These are phyloP conservation scores for Proales similis DNA, from an alignment of 1,140 invertebrate genomes.

Conservation along the genomic window DNA sequence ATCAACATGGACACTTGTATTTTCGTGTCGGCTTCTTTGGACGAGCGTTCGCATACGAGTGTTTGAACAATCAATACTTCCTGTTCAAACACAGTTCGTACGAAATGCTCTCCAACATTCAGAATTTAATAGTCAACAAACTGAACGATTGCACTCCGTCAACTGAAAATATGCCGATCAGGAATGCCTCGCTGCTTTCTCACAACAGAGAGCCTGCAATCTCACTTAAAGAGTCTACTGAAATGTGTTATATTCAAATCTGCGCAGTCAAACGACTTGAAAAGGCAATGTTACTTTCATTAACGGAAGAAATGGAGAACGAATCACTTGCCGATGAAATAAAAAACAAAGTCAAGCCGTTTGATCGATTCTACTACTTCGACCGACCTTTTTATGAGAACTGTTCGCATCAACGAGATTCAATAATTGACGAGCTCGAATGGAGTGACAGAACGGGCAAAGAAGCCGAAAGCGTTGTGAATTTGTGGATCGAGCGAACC, in stretches of 20 bases:
- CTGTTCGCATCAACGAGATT: neutral
- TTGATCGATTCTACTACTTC: constrained; percentile 17
- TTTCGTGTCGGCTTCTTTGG: constrained; percentile 29
- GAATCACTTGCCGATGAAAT: neutral
- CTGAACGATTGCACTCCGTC: constrained; percentile 25
- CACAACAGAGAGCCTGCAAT: constrained; percentile 21
- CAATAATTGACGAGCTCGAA: constrained; percentile 17
- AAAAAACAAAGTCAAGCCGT: neutral
- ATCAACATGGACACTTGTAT: constrained; percentile 31
- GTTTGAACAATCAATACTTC: constrained; percentile 23
- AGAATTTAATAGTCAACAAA: constrained; percentile 29
- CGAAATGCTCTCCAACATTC: constrained; percentile 36
- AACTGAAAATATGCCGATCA: neutral
- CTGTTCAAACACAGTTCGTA: constrained; percentile 36
- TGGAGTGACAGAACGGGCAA: constrained; percentile 18
- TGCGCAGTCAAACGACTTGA: constrained; percentile 31
- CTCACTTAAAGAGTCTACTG: neutral
- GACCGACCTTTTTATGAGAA: constrained; percentile 23
- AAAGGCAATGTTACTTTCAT: neutral
- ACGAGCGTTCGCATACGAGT: constrained; percentile 17
- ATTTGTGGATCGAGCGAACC: constrained; percentile 34
- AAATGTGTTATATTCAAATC: constrained; percentile 27
- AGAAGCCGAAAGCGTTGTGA: constrained; percentile 31
- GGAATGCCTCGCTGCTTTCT: neutral
- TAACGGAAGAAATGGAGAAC: constrained; percentile 24